These are phyloP conservation scores for Emydocephalus ijimae DNA, from an alignment of 2,113 vertebrate genomes.

Conservation along the genomic window DNA sequence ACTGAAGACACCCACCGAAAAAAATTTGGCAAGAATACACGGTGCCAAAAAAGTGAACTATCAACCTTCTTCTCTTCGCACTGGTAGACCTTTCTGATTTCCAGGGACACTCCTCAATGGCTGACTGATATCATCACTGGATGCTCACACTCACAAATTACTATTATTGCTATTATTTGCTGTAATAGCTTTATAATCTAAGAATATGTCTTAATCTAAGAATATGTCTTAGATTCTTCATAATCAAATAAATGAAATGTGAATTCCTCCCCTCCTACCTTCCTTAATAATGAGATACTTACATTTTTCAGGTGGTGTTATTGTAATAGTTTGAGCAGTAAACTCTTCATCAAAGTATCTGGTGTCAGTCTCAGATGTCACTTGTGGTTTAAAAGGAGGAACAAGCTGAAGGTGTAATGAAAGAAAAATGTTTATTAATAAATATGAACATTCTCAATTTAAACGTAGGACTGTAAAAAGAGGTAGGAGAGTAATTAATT, in stretches of 20 bases:
- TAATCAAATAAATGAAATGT: background rate
- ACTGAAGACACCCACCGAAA: too few relatives aligned
- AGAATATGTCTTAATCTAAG: background rate
- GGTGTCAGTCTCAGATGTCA: constrained; percentile 93
- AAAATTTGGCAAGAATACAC: background rate
- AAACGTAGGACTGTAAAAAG: background rate
- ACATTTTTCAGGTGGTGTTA: constrained; percentile 98
- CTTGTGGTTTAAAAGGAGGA: constrained; percentile 95
- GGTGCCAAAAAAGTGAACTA: background rate
- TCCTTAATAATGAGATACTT: constrained; percentile 46
- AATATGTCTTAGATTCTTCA: background rate
- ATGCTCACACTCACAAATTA: background rate
- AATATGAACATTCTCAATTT: constrained; percentile 12
- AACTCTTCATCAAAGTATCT: constrained; percentile 97
- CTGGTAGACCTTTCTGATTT: background rate
- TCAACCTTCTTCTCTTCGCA: background rate
- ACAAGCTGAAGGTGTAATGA: constrained; percentile 77
- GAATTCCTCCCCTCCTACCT: background rate
- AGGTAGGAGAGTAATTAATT: background rate
- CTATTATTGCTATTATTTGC: background rate
- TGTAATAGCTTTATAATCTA: background rate
- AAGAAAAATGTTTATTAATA: constrained; percentile 43
- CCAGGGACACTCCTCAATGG: background rate
- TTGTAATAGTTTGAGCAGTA: constrained; percentile 94
- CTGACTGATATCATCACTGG: background rate